phyloP scores from a whole-genome alignment of 2,888 invertebrate species.

The Criorhina ranunculi region DNA sequence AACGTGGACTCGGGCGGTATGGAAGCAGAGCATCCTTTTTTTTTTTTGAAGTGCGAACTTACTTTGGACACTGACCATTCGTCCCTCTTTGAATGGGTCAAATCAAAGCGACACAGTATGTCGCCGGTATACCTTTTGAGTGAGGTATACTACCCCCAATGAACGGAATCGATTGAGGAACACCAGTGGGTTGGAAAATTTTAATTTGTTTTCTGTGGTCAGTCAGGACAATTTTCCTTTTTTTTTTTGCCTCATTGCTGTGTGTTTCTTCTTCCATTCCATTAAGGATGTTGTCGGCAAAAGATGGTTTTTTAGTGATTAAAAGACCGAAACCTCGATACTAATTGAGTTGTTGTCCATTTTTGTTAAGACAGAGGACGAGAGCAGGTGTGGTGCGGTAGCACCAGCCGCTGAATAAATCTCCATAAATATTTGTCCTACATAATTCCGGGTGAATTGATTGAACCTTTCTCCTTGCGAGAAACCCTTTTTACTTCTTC shows the following conservation, averaged over 20 bases:
- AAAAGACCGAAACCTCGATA: conserved; percentile 52
- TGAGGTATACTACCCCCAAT: not conserved
- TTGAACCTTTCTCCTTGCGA: conserved; percentile 52
- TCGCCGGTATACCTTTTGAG: conserved; percentile 7
- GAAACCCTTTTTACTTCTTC: conserved; percentile 49
- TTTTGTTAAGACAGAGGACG: conserved; percentile 10
- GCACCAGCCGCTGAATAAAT: conserved; percentile 51
- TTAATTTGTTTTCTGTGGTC: conserved; percentile 68
- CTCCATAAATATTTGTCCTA: conserved; percentile 61
- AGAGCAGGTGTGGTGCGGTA: conserved; percentile 15
- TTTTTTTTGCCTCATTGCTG: not conserved
- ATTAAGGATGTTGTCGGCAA: conserved; percentile 56
- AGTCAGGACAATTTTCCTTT: not conserved
- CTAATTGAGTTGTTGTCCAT: conserved; percentile 70
- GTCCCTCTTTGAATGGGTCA: conserved; percentile 38
- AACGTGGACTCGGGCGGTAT: not conserved
- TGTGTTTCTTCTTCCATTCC: conserved; percentile 32
- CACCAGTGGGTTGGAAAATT: conserved; percentile 66
- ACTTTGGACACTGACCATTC: conserved; percentile 34
- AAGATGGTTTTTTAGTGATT: conserved; percentile 54
- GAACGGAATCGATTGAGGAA: conserved; percentile 55
- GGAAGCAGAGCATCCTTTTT: conserved; percentile 39
- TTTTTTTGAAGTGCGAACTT: conserved; percentile 68
- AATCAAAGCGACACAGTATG: conserved; percentile 38
- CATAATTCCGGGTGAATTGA: conserved; percentile 59